A percentile compares a stretch with the other conserved stretches of the same genome.
Conservation (phyloP, 2,797 vertebrate species). For the Nasua narica region DNA sequence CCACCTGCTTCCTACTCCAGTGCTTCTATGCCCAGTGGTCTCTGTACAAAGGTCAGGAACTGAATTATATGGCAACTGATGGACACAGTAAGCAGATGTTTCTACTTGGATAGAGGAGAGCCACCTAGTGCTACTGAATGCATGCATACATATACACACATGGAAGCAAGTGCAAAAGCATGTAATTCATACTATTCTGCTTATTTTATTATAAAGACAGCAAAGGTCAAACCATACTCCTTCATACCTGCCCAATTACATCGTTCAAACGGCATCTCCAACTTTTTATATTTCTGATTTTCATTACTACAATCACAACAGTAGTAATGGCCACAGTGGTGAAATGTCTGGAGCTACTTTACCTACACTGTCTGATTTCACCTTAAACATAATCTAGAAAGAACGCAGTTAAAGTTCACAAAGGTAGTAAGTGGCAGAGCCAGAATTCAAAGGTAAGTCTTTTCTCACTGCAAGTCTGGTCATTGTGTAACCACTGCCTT, state of each 20-base stretch:
- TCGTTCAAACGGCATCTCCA: not conserved
- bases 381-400: not conserved
- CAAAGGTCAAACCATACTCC: not conserved
- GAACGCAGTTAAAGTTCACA: not conserved
- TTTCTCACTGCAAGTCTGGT: not conserved
- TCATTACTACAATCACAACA: not conserved
- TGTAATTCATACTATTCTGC: not conserved
- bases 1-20: rapidly evolving
- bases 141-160: not conserved
- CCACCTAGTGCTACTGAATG: not conserved
- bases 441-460: not conserved
- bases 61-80: not conserved
- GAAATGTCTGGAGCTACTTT: not conserved
- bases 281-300: not conserved
- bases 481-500: not conserved
- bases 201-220: not conserved
- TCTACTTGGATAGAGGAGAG: not conserved
- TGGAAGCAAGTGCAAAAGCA: not conserved
- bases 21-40: not conserved
- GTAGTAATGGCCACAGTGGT: too few relatives aligned
- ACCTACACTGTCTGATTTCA: not conserved
- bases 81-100: not conserved
- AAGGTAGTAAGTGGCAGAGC: not conserved
- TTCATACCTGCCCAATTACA: not conserved
- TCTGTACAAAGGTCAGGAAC: not conserved